A percentile compares a stretch with the other conserved stretches of the same genome.
phyloP scores from a whole-genome alignment of 2,797 vertebrate genomes.

The Aselliscus stoliczkanus region DNA sequence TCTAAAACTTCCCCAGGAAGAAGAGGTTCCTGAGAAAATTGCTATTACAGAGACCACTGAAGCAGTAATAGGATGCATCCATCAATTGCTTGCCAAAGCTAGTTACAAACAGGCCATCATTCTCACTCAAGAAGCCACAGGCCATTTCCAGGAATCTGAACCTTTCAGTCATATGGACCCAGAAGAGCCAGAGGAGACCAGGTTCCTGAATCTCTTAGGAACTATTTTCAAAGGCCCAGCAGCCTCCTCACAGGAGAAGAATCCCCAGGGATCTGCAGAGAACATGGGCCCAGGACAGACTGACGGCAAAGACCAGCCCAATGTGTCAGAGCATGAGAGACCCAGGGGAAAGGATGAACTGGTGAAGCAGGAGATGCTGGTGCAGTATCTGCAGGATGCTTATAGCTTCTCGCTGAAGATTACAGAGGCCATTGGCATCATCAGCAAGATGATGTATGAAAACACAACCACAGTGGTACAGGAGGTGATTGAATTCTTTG shows the following conservation, averaged over 20 bases:
- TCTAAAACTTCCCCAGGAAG: slow-evolving; percentile 78
- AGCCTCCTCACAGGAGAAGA: slow-evolving; percentile 14
- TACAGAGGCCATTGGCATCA: slow-evolving; percentile 88
- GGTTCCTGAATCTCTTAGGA: slow-evolving; percentile 85
- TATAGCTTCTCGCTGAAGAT: slow-evolving; percentile 92
- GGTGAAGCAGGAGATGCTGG: slow-evolving; percentile 94
- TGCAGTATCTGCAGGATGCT: slow-evolving; percentile 94
- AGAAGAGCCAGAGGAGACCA: slow-evolving; percentile 62
- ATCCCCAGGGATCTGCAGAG: not conserved
- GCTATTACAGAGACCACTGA: slow-evolving; percentile 78
- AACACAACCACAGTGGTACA: slow-evolving; percentile 95
- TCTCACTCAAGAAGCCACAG: slow-evolving; percentile 84
- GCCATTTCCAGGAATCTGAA: slow-evolving; percentile 83
- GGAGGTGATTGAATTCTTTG: slow-evolving; percentile 97
- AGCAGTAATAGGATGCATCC: slow-evolving; percentile 83
- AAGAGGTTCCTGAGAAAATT: slow-evolving; percentile 63
- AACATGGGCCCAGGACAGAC: not conserved
- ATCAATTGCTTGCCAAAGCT: slow-evolving; percentile 87
- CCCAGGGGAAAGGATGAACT: slow-evolving; percentile 74
- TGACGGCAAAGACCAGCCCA: not conserved
- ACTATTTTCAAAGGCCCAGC: slow-evolving; percentile 86
- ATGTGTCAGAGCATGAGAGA: not conserved
- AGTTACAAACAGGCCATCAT: slow-evolving; percentile 91
- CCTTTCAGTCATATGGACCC: slow-evolving; percentile 79
- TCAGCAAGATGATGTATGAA: slow-evolving; percentile 94